Percentiles rank a stretch among this genome's conserved stretches.
Evolutionary conservation across 2,113 vertebrate species (phyloP).

Genomic region (Zeus faber): DNA sequence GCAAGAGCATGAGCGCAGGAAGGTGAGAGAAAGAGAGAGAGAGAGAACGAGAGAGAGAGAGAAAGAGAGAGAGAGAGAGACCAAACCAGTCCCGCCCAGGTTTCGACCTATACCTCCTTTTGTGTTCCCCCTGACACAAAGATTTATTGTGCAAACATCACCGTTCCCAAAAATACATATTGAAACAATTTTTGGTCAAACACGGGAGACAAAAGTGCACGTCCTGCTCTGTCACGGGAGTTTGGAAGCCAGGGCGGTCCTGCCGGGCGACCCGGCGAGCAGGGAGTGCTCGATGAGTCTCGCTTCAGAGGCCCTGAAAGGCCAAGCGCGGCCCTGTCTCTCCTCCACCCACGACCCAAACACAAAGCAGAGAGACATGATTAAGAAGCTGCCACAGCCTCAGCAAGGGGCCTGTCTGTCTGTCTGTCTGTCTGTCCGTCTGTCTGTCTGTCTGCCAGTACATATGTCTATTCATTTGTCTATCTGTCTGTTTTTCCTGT

Average conservation of each 20-base stretch:
- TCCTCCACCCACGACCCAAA: too few species aligned
- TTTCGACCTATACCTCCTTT: constrained; percentile 62
- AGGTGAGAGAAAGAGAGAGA: constrained; percentile 1
- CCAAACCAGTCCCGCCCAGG: constrained; percentile 53
- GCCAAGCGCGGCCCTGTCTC: constrained; percentile 43
- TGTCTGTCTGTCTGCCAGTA: too few species aligned
- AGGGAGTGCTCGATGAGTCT: constrained; percentile 61
- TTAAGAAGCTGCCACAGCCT: constrained; percentile 59
- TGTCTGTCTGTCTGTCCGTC: background rate
- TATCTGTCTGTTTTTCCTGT: constrained; percentile 35
- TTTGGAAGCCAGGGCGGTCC: constrained; percentile 48
- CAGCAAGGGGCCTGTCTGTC: constrained; percentile 18
- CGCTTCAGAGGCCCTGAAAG: constrained; percentile 70
- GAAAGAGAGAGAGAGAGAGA: constrained; percentile 27
- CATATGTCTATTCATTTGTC: too few species aligned
- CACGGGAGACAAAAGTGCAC: constrained; percentile 69
- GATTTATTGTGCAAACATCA: constrained; percentile 76
- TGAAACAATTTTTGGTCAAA: constrained; percentile 75
- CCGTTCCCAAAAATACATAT: constrained; percentile 77
- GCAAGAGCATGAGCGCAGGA: constrained; percentile 9
- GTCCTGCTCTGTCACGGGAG: constrained; percentile 60
- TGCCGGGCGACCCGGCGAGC: constrained; percentile 22
- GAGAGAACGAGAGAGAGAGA: constrained; percentile 21
- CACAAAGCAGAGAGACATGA: constrained; percentile 59
- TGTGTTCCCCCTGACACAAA: constrained; percentile 72